Evolutionary conservation across 2,113 vertebrate species (phyloP).

Genomic region (Lathamus discolor): DNA sequence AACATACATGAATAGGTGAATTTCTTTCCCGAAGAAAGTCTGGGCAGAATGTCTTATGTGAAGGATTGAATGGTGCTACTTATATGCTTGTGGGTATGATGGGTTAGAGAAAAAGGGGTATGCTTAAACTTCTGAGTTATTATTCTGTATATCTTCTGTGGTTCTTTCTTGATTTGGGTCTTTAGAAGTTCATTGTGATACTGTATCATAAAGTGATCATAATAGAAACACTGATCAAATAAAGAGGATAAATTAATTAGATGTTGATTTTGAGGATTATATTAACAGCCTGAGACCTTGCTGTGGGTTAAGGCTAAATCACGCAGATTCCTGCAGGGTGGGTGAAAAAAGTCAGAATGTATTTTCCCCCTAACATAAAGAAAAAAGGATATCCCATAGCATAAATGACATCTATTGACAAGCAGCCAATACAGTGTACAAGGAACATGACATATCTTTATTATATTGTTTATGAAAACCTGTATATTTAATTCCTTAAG

Average conservation of each 20-base stretch:
- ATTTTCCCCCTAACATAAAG: background rate
- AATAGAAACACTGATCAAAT: background rate
- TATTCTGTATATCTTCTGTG: background rate
- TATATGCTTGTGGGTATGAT: background rate
- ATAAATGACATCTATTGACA: background rate
- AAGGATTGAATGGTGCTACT: background rate
- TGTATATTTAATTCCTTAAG: background rate
- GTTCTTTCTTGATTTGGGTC: background rate
- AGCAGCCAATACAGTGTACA: background rate
- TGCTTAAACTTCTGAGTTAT: background rate
- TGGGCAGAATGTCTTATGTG: background rate
- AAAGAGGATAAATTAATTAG: background rate
- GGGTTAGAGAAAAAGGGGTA: background rate
- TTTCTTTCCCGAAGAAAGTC: background rate
- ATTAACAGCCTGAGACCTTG: background rate
- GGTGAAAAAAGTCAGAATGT: background rate
- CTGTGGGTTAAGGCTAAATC: background rate
- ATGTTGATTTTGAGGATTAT: background rate
- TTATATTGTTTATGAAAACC: background rate
- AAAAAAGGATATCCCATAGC: background rate
- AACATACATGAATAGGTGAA: background rate
- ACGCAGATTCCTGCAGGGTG: background rate
- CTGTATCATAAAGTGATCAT: background rate
- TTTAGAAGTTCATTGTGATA: background rate
- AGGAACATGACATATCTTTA: background rate